A percentile compares a stretch with the other conserved stretches of the same genome.
phyloP scores from a whole-genome alignment of 64 coral and sea anemone genomes.

The Platygyra sinensis region DNA sequence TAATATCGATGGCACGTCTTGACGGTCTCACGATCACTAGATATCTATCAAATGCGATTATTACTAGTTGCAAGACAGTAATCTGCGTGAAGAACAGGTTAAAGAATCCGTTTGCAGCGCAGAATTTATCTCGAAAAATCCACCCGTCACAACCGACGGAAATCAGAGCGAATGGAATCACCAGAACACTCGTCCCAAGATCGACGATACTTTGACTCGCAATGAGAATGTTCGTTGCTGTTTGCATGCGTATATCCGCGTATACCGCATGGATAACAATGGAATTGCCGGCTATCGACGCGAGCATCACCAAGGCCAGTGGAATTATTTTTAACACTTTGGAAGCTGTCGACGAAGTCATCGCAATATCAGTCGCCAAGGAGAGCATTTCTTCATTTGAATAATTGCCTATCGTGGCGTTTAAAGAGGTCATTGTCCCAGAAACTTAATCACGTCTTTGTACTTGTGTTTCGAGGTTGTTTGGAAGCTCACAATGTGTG shows the following conservation, averaged over 20 bases:
- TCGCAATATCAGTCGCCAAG: not conserved
- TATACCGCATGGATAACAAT: constrained; percentile 41
- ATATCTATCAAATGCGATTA: constrained; percentile 79
- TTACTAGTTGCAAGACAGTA: constrained; percentile 66
- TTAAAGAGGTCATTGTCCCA: not conserved
- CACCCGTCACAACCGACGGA: constrained; percentile 68
- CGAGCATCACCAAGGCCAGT: constrained; percentile 61
- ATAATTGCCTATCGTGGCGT: not conserved
- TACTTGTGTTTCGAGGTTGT: no score
- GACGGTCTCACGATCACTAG: constrained; percentile 57
- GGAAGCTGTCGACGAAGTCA: not conserved
- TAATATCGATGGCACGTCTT: not conserved
- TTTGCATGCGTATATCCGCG: constrained; percentile 54
- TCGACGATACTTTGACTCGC: constrained; percentile 81
- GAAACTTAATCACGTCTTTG: not conserved
- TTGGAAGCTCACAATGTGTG: no score
- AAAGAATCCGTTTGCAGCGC: constrained; percentile 56
- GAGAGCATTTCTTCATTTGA: not conserved
- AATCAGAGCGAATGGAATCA: constrained; percentile 54
- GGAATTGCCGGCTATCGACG: constrained; percentile 59
- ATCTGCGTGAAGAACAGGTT: constrained; percentile 89
- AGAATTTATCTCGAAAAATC: constrained; percentile 65
- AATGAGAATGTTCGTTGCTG: constrained; percentile 83
- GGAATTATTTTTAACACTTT: constrained; percentile 60
- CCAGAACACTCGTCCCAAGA: constrained; percentile 64